A percentile compares a stretch with the other conserved stretches of the same genome.
Conservation (phyloP, 2,797 vertebrate genomes). For the Selene dorsalis region DNA sequence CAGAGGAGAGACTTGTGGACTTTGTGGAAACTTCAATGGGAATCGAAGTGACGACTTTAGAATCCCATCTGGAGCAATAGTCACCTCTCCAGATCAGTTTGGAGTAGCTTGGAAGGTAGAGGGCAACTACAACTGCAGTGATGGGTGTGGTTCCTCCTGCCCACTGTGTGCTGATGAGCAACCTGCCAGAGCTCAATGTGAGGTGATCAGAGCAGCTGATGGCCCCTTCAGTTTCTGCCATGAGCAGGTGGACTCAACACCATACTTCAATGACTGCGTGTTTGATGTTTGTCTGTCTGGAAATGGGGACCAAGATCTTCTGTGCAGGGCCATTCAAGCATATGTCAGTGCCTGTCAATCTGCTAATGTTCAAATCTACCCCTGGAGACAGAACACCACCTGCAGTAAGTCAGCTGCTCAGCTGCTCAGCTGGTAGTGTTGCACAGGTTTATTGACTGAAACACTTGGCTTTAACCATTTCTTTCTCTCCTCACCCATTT, state of each 20-base stretch:
- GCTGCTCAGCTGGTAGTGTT: too few relatives aligned
- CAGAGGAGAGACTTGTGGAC: conserved; percentile 77
- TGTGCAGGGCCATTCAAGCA: conserved; percentile 77
- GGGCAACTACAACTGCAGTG: conserved; percentile 64
- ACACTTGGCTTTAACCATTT: neutral
- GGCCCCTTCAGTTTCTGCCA: conserved; percentile 85
- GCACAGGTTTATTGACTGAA: too few relatives aligned
- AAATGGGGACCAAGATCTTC: conserved; percentile 17
- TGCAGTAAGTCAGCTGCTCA: conserved; percentile 82
- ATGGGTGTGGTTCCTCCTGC: conserved; percentile 69
- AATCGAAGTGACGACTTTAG: conserved; percentile 81
- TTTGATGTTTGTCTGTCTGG: conserved; percentile 82
- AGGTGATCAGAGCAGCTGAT: conserved; percentile 65
- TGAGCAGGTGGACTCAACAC: conserved; percentile 66
- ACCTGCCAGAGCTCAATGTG: conserved; percentile 64
- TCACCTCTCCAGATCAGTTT: conserved; percentile 62
- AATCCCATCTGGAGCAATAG: conserved; percentile 52
- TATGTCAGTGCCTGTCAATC: conserved; percentile 86
- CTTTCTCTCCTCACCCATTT: neutral
- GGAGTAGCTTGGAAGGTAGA: conserved; percentile 80
- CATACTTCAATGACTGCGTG: conserved; percentile 82
- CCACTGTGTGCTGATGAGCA: conserved; percentile 43
- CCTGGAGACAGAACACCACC: conserved; percentile 82
- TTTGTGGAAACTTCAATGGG: conserved; percentile 88
- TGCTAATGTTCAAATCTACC: conserved; percentile 66